Evolutionary conservation across 2,113 vertebrate genomes (phyloP), one percentile per base, ranked within the genome.

Genomic region (Chaenogobius annularis): DNA sequence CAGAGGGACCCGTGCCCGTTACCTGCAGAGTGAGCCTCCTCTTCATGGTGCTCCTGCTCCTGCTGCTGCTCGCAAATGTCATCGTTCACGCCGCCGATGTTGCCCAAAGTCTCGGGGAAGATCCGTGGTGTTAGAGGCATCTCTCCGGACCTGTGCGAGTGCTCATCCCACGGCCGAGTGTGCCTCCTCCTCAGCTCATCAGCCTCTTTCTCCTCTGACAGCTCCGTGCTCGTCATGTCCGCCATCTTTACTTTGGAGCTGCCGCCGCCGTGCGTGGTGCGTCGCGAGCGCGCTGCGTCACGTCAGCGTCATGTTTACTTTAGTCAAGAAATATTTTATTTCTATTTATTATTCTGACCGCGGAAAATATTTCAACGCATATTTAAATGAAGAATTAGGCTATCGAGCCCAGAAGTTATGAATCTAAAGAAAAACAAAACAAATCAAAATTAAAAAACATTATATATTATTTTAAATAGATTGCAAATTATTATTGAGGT

Each of bases 91-190:
- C 83, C 80, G 10, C 79, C 85, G 6, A 87, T 79, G 40, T 93
- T 91, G 0, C 94, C 91, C 70, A 95, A 35, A 0, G 94, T 94
- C 66, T 95, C 94, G 0, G 93, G 85, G 15, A 89, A 84, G 15
- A 89, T 81, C 0, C 82, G 75, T 5, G 87, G 9, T 0, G 59
- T 68, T 15, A 80, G 7, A 0, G 52, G 48, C 20, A 76, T 61
- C 75, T 87, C 89, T 0, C 62, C 80, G 14, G 81, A 85, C 78
- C 68, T 87, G 3, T 58, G 64, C 10, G 76, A 59, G 3, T 5
- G 37, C 6, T 81, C 80, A 1, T 74, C 73, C 86, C 89, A 87
- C 1, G 84, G 54, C 31, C 63, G 56, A 46, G 73, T 85, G 10
- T 72, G 76, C 19, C 79, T 75, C 35, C 72, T 88, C 15, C 81